Percentiles rank a stretch among this genome's conserved stretches.
Conservation (phyloP, 1,140 invertebrate genomes). For the Elymnias hypermnestra region DNA sequence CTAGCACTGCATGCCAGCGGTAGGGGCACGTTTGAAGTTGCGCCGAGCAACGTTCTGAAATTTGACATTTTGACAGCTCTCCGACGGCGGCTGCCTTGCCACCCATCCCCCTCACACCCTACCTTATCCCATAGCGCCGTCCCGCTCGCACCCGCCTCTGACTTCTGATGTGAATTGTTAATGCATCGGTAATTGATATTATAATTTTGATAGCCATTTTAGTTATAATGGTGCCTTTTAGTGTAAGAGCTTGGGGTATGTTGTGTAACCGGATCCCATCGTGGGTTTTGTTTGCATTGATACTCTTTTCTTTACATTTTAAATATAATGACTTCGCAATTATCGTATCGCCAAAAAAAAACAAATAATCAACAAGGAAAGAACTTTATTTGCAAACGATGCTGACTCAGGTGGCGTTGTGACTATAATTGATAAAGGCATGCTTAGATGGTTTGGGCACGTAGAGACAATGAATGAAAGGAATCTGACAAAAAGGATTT, state of each 20-base stretch:
- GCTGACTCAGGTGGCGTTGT: too few relatives aligned
- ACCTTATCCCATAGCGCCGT: constrained; percentile 27
- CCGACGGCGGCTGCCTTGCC: constrained; percentile 64
- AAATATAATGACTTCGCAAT: not conserved
- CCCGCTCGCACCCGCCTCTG: constrained; percentile 44
- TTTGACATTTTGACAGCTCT: constrained; percentile 77
- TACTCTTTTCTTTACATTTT: not conserved
- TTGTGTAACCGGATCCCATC: constrained; percentile 16
- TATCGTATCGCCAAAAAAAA: too few relatives aligned
- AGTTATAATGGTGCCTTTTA: constrained; percentile 22
- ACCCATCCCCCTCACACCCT: constrained; percentile 36
- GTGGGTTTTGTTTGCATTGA: constrained; percentile 2
- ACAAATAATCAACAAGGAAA: too few relatives aligned
- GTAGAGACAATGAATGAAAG: too few relatives aligned
- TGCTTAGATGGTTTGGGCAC: too few relatives aligned
- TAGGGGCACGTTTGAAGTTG: constrained; percentile 70
- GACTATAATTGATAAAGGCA: too few relatives aligned
- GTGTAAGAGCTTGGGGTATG: constrained; percentile 18
- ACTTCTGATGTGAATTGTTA: constrained; percentile 71
- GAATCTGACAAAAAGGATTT: too few relatives aligned
- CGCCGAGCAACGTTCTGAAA: constrained; percentile 68
- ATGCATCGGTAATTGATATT: constrained; percentile 75
- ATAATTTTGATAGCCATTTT: constrained; percentile 65
- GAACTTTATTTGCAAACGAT: too few relatives aligned
- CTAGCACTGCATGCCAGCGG: constrained; percentile 59